phyloP scores from a whole-genome alignment of 2,797 vertebrate species.

The Chaetophractus vellerosus region DNA sequence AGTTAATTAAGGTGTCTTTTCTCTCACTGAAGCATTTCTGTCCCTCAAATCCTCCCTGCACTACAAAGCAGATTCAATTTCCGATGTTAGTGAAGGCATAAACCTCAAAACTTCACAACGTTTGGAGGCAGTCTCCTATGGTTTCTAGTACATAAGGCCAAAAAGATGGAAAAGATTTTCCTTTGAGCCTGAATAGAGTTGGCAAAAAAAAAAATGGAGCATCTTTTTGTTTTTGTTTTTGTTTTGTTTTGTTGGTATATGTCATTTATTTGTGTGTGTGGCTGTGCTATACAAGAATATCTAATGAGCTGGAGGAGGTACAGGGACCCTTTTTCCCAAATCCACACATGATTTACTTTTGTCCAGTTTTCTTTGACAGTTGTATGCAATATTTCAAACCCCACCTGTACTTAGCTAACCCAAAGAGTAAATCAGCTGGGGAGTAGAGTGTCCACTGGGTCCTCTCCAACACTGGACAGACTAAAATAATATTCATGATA shows the following conservation, averaged over 20 bases:
- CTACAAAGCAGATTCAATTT: slow-evolving; percentile 53
- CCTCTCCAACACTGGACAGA: slow-evolving; percentile 62
- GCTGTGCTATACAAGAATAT: background rate
- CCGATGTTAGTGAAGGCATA: background rate
- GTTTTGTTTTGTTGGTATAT: background rate
- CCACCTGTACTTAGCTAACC: slow-evolving; percentile 7
- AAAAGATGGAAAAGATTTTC: background rate
- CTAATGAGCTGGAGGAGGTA: background rate
- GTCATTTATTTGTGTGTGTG: background rate
- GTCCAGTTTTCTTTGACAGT: slow-evolving; percentile 24
- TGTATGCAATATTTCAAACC: slow-evolving; percentile 29
- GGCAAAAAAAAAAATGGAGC: background rate
- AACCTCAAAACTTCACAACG: background rate
- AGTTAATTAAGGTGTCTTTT: slow-evolving; percentile 66
- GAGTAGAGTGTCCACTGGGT: slow-evolving; percentile 26
- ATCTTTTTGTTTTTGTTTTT: background rate
- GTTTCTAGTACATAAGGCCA: background rate
- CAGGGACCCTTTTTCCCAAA: background rate
- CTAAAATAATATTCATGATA: slow-evolving; percentile 32
- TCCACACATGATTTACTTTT: slow-evolving; percentile 33
- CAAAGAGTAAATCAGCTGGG: slow-evolving; percentile 59
- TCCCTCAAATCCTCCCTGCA: slow-evolving; percentile 53
- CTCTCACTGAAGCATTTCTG: slow-evolving; percentile 35
- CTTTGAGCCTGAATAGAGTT: background rate
- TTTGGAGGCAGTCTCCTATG: background rate